Base-by-base conservation (phyloP, 2,888 invertebrate genomes). In the Macrosoma leucophasiata region DNA sequence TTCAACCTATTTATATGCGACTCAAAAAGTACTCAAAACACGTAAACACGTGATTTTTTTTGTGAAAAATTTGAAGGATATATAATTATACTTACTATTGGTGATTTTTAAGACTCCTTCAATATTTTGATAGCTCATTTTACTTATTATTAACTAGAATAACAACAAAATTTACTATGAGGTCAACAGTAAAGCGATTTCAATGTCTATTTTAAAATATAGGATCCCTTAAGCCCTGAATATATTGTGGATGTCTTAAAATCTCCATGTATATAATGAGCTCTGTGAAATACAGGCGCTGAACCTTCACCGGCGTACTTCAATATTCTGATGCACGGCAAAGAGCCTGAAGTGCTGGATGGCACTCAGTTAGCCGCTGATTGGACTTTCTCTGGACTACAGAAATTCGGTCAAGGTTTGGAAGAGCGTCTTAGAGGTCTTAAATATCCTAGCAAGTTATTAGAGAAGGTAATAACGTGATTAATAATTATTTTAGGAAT, bases 341-440 rank as follows among this genome's bases (percentile, higher is more conserved):
- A 94, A 48, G 90, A 91, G 52, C 91, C 94, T 15, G 91, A 94
- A 78, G 89, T 94, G 29, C 76, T 96, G 31, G 96, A 96, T 62
- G 97, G 97, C 12, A 95, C 96, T 10, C 96, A 97, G 72, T 78
- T 97, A 48, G 95, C 96, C n/a, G 95, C 96, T 12, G 96, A 97
- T 64, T 95, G 94, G 89, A 94, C 95, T 12, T 97, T 97, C 76
- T 92, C 95, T 2, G 95, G 96, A 3, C 86, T 97, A 32, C 97
- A 97, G 70, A 96, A 96, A 76, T 97, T 97, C 69, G 97, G 97
- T 8, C 94, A 96, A 85, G 96, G 95, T 30, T 87, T 97, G 59
- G 91, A 96, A 58, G 95, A 95, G 71, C 90, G 95, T 48, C 86
- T 96, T 29, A 87, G 93, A 55, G 96, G 96, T 41, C 84, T 93